phyloP scores from a whole-genome alignment of 2,113 vertebrate genomes.

The Carlito syrichta region DNA sequence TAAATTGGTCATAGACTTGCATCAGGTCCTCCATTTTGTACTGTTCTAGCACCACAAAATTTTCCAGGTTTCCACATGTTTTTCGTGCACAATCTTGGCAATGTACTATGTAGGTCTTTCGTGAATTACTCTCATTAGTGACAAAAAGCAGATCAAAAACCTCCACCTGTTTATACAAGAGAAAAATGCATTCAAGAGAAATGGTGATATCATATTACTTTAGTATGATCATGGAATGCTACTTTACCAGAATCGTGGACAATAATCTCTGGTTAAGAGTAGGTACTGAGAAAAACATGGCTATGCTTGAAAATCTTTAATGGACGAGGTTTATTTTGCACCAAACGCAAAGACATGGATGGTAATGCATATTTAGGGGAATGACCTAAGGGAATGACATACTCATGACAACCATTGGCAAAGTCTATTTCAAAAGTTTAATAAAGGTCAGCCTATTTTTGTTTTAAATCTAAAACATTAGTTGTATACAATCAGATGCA shows the following conservation, averaged over 20 bases:
- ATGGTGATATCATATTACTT: constrained; percentile 2
- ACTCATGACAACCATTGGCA: neutral
- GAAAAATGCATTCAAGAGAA: constrained; percentile 42
- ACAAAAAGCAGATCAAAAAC: constrained; percentile 99
- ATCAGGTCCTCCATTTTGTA: constrained; percentile 97
- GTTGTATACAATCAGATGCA: neutral
- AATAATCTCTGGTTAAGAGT: constrained; percentile 27
- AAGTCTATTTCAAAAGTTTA: constrained; percentile 12
- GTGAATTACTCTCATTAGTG: constrained; percentile 95
- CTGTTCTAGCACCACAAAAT: constrained; percentile 99
- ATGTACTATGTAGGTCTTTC: constrained; percentile 95
- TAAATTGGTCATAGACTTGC: constrained; percentile 99
- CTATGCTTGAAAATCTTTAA: constrained; percentile 15
- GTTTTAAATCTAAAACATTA: constrained; percentile 40
- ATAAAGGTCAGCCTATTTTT: constrained; percentile 13
- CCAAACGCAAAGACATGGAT: constrained; percentile 5
- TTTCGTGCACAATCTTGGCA: constrained; percentile 98
- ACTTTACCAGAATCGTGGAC: constrained; percentile 11
- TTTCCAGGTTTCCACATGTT: constrained; percentile 93
- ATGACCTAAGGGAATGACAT: neutral
- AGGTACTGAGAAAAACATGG: neutral
- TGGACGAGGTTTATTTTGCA: neutral
- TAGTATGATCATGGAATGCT: constrained; percentile 18
- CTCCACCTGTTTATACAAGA: constrained; percentile 89
- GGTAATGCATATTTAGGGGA: neutral